Base-by-base conservation (phyloP, 2,888 invertebrate genomes). In the Caradrina clavipalpis region DNA sequence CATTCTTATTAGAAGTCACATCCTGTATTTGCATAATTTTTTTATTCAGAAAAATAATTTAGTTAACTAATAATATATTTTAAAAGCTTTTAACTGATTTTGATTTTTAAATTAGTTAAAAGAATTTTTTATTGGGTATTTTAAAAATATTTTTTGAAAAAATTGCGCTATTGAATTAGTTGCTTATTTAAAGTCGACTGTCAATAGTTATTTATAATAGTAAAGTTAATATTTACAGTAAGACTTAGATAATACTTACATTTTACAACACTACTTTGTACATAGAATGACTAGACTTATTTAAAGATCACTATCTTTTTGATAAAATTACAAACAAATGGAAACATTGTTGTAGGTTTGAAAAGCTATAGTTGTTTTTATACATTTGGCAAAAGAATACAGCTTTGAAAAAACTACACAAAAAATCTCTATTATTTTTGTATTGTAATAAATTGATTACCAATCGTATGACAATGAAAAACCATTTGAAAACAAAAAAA, bases 271-370 rank as follows among this genome's bases (percentile, higher is more conserved):
- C 89, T 94, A 94, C 89, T 95, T 94, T 95, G 95, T 95, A 95
- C 95, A 95, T 86, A 84, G 80, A 90, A 92, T 95, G 95, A 95
- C 95, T 95, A 95, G 95, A 91, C 26, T 85, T 85, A 83, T 81
- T 86, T 81, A 73, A 67, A 74, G 67, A 80, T 79, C 76, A 66
- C 83, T 84, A 83, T 78, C 64, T 77, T 75, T 67, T 68, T 59
- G 42, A 76, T 57, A 71, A 58, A 59, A 61, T 53, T 31, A 61
- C n/a, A 66, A 71, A 66, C n/a, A 76, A 60, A n/a, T 21, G 11
- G 42, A 1, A 19, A 22, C 50, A 61, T 45, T 61, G 54, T 42
- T 51, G 11, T 50, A 22, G 15, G 19, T 53, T 17, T 47, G 10
- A 57, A 68, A 68, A 61, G 11, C 45, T 49, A 8, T 42, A 26